Percentiles rank a stretch among this genome's conserved stretches.
Conservation (phyloP, 2,113 vertebrate genomes). For the Hippocampus barbouri region DNA sequence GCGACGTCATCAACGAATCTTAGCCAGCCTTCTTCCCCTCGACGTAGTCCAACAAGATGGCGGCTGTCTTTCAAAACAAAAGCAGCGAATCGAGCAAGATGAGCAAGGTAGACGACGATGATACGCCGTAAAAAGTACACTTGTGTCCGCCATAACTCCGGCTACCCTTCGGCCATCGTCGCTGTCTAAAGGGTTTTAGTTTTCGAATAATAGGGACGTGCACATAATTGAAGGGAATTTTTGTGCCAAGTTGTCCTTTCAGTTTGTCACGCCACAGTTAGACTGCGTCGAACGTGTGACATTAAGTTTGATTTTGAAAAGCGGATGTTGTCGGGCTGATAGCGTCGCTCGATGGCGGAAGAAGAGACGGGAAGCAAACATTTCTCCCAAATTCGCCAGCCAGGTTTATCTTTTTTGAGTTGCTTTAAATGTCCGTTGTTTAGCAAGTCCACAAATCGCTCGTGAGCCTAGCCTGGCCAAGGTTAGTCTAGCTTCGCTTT, state of each 20-base stretch:
- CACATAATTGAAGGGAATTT: too few relatives aligned
- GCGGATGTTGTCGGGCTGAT: not conserved
- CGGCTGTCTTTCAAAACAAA: slow-evolving; percentile 6
- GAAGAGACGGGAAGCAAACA: not conserved
- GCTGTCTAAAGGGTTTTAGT: too few relatives aligned
- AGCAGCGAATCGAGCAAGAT: not conserved
- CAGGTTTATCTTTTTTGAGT: not conserved
- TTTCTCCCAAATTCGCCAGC: not conserved
- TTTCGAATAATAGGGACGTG: too few relatives aligned
- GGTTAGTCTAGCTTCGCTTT: not conserved
- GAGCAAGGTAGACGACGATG: not conserved
- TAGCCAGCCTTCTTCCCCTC: slow-evolving; percentile 2
- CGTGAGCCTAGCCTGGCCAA: not conserved
- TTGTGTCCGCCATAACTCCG: too few relatives aligned
- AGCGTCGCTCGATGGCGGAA: not conserved
- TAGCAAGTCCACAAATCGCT: not conserved
- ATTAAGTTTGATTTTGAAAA: not conserved
- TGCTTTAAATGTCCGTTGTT: not conserved
- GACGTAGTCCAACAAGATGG: slow-evolving; percentile 2
- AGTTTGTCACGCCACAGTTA: too few relatives aligned
- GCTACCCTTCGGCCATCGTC: too few relatives aligned
- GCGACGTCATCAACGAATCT: not conserved
- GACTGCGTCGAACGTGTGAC: too few relatives aligned
- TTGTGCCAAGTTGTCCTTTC: too few relatives aligned
- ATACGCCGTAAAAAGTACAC: too few relatives aligned